Evolutionary conservation across 2,888 invertebrate genomes (phyloP).

Genomic region (Girardia tigrina): DNA sequence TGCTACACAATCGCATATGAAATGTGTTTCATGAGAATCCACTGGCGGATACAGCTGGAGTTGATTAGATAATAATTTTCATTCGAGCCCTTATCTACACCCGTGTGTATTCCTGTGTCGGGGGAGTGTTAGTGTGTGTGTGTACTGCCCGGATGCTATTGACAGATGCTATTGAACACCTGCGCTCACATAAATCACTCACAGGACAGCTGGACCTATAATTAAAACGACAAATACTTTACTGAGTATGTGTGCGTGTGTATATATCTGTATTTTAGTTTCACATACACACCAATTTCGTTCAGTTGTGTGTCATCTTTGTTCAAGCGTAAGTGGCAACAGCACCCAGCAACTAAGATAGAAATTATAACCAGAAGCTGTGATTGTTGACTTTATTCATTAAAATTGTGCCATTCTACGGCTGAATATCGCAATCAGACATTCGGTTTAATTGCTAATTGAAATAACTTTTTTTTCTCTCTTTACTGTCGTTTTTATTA

Average conservation of each 20-base stretch:
- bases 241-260: not conserved
- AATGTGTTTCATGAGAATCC: conserved; percentile 18
- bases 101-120: not conserved
- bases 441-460: not conserved
- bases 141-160: conserved; percentile 4
- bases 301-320: not conserved
- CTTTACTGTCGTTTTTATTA: too few relatives aligned
- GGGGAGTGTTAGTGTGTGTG: too few relatives aligned
- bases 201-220: conserved; percentile 16
- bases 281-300: not conserved
- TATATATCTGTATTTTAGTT: not conserved
- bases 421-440: not conserved
- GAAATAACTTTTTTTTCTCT: not conserved
- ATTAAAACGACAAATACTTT: conserved; percentile 14
- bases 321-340: conserved; percentile 10
- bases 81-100: conserved; percentile 17
- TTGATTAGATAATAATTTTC: conserved; percentile 23
- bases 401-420: conserved; percentile 11
- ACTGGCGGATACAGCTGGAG: conserved; percentile 23
- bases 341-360: conserved; percentile 18
- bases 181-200: conserved; percentile 23
- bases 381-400: conserved; percentile 23
- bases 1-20: conserved; percentile 6
- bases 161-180: conserved; percentile 23
- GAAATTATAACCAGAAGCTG: conserved; percentile 23